Evolutionary conservation across 2,113 vertebrate species (phyloP).

Genomic region (Tragelaphus imberbis): DNA sequence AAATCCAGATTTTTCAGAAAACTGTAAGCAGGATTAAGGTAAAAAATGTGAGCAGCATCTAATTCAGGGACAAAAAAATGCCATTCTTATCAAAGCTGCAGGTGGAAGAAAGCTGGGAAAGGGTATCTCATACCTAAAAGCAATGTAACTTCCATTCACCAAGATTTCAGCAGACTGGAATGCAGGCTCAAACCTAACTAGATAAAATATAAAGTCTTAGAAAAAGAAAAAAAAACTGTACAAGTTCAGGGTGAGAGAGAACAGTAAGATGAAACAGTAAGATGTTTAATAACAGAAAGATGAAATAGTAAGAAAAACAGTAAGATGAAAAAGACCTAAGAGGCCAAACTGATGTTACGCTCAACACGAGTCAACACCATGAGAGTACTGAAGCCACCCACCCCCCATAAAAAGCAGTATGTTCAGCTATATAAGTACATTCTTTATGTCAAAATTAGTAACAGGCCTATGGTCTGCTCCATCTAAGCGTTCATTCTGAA

Average conservation of each 20-base stretch:
- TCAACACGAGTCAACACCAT: background rate
- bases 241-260: background rate
- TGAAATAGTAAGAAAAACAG: background rate
- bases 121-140: background rate
- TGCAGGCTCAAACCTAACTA: background rate
- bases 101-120: background rate
- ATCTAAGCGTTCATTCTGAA: background rate
- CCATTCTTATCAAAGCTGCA: background rate
- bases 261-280: background rate
- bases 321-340: slow-evolving; percentile 7
- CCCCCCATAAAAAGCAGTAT: background rate
- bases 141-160: background rate
- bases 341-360: background rate
- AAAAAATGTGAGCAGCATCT: background rate
- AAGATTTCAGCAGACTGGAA: slow-evolving; percentile 1
- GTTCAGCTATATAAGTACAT: background rate
- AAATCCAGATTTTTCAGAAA: slow-evolving; percentile 22
- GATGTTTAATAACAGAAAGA: background rate
- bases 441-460: background rate
- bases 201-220: slow-evolving; percentile 1
- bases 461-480: background rate
- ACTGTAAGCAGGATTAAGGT: background rate
- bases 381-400: background rate
- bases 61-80: background rate
- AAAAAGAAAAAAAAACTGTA: background rate